phyloP scores from a whole-genome alignment of 2,113 vertebrate genomes.

The Pholis gunnellus region DNA sequence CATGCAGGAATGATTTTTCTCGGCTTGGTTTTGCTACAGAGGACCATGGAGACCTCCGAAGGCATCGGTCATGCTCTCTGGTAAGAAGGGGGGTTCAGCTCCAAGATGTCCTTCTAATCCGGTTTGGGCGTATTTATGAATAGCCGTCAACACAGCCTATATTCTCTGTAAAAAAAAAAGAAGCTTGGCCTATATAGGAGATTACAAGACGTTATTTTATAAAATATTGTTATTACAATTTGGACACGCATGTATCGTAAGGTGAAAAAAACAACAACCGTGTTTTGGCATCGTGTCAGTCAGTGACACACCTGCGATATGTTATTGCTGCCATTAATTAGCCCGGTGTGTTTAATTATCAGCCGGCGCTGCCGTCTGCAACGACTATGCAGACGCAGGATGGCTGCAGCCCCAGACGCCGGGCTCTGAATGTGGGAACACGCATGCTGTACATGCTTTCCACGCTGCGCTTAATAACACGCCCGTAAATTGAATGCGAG shows the following conservation, averaged over 20 bases:
- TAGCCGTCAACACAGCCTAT: constrained; percentile 1
- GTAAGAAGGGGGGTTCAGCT: constrained; percentile 59
- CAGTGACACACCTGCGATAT: constrained; percentile 60
- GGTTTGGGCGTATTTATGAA: constrained; percentile 37
- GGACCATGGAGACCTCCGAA: constrained; percentile 70
- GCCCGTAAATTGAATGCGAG: neutral
- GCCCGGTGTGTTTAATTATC: constrained; percentile 5
- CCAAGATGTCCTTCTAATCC: constrained; percentile 61
- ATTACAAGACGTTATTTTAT: neutral
- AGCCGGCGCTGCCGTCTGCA: constrained; percentile 41
- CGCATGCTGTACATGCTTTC: constrained; percentile 33
- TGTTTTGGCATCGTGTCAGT: constrained; percentile 20
- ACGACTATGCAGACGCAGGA: constrained; percentile 51
- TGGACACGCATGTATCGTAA: no score
- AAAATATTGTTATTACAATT: neutral
- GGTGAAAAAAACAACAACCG: neutral
- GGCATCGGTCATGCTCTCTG: constrained; percentile 75
- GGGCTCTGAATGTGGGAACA: constrained; percentile 2
- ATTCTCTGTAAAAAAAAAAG: neutral
- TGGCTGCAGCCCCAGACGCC: constrained; percentile 27
- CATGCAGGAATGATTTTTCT: constrained; percentile 46
- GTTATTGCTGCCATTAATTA: constrained; percentile 37
- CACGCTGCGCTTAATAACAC: constrained; percentile 21
- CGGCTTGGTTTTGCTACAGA: constrained; percentile 43
- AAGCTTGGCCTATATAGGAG: neutral